phyloP scores from a whole-genome alignment of 2,113 vertebrate genomes.

The Bos taurus region DNA sequence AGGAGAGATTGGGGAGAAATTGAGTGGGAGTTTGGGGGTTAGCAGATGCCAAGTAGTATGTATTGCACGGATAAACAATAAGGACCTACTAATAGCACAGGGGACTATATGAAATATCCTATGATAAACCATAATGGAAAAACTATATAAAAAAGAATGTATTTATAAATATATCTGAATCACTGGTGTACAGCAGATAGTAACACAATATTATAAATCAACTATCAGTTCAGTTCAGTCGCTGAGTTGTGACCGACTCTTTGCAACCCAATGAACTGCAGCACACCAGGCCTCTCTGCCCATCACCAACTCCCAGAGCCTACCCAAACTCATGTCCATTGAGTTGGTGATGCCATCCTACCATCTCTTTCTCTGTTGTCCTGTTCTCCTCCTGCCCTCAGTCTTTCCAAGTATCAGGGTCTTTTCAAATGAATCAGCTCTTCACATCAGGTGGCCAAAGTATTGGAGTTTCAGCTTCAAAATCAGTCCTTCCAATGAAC shows the following conservation, averaged over 20 bases:
- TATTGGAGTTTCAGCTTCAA: not conserved
- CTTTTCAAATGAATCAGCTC: not conserved
- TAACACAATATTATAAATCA: not conserved
- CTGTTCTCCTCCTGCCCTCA: not conserved
- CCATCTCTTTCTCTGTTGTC: not conserved
- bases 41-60: not conserved
- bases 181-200: not conserved
- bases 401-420: not conserved
- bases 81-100: not conserved
- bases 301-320: not conserved
- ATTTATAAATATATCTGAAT: not conserved
- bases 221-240: not conserved
- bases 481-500: not conserved
- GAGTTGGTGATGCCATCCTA: not conserved
- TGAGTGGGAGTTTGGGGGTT: not conserved
- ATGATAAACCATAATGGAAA: not conserved
- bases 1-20: not conserved
- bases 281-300: not conserved
- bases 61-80: not conserved
- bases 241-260: rapidly evolving
- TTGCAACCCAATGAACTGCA: not conserved
- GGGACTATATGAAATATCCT: not conserved
- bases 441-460: not conserved
- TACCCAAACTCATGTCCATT: not conserved
- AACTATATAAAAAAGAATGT: not conserved